Evolutionary conservation across 2,113 vertebrate genomes (phyloP).

Genomic region (Pomatorhinus ruficollis): DNA sequence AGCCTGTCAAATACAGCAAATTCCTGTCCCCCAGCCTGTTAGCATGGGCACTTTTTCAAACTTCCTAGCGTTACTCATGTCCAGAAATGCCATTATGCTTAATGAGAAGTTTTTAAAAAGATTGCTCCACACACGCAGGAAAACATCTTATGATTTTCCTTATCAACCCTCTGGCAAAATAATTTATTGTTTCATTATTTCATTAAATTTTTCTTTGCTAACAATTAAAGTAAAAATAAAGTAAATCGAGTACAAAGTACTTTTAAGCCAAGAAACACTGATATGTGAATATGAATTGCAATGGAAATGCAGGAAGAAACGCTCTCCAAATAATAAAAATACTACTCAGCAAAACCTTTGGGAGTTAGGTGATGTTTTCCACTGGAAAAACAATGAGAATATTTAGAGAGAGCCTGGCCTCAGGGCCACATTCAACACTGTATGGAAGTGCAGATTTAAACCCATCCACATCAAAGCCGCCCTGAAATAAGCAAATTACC

Average conservation of each 20-base stretch:
- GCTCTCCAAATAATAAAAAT: background rate
- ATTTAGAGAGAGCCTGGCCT: background rate
- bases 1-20: constrained; percentile 2
- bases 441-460: background rate
- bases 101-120: background rate
- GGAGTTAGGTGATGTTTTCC: background rate
- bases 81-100: background rate
- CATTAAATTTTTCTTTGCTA: background rate
- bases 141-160: background rate
- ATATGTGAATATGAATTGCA: background rate
- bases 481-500: background rate
- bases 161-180: background rate
- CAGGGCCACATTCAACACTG: background rate
- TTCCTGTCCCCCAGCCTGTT: background rate
- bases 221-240: background rate
- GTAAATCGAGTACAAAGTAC: background rate
- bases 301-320: background rate
- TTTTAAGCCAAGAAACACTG: background rate
- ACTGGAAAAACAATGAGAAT: background rate
- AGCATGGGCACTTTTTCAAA: background rate
- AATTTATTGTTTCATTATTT: background rate
- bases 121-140: background rate
- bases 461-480: background rate
- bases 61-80: background rate
- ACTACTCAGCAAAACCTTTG: background rate